Evolutionary conservation across 2,888 invertebrate genomes (phyloP).

Genomic region (Ptilodon capucinus): DNA sequence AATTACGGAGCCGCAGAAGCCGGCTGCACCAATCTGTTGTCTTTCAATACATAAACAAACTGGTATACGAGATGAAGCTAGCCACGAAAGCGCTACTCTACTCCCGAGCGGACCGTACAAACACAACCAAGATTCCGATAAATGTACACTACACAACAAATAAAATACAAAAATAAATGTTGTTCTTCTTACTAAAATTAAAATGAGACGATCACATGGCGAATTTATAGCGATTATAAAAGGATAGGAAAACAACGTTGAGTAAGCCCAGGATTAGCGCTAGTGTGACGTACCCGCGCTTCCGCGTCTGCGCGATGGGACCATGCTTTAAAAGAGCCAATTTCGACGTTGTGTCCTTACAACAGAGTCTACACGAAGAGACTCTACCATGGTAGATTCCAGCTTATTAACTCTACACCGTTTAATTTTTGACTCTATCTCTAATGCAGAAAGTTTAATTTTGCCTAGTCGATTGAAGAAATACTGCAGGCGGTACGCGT

Average conservation of each 20-base stretch:
- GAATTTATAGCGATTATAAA: constrained; percentile 35
- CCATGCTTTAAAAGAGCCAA: too few species aligned
- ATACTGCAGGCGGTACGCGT: constrained; percentile 58
- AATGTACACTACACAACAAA: constrained; percentile 3
- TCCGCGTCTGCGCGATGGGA: constrained; percentile 76
- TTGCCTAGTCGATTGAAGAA: constrained; percentile 25
- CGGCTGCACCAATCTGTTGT: constrained; percentile 79
- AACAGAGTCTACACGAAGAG: constrained; percentile 57
- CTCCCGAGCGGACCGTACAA: constrained; percentile 6
- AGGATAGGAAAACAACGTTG: constrained; percentile 50
- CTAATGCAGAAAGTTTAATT: constrained; percentile 11
- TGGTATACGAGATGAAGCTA: constrained; percentile 69
- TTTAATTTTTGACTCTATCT: constrained; percentile 36
- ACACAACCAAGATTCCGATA: constrained; percentile 4
- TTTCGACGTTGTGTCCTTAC: constrained; percentile 52
- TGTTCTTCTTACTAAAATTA: constrained; percentile 9
- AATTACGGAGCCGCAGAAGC: constrained; percentile 61
- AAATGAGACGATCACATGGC: constrained; percentile 30
- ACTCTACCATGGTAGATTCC: constrained; percentile 51
- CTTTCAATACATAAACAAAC: constrained; percentile 81
- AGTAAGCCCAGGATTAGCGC: constrained; percentile 67
- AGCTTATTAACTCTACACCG: constrained; percentile 41
- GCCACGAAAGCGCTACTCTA: constrained; percentile 44
- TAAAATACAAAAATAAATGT: constrained; percentile 27
- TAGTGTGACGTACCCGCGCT: constrained; percentile 70